Base-by-base conservation (phyloP, 1,140 invertebrate genomes). In the Scaptomyza pallida region DNA sequence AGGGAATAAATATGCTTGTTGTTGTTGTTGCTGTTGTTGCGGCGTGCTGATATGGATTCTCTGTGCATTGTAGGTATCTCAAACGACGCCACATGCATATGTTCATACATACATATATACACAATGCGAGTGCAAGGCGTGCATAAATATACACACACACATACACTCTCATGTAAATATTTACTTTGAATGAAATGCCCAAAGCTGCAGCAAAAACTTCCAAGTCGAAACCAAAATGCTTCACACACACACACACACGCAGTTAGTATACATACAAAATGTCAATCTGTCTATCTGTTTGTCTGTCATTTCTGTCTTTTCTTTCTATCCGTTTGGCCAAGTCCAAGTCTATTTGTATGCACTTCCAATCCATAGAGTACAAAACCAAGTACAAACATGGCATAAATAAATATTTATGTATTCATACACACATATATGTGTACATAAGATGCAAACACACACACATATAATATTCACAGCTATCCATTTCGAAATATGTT, bases 11-110 rank as follows among this genome's bases (percentile, higher is more conserved):
- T 78, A 75, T 80, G 10, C 62, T 16, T 62, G 65, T 57, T 75
- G 45, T 73, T 81, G 72, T 61, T 60, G 72, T 37, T 67, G 69
- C 71, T 80, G 57, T 70, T 70, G 69, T 63, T 74, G 75, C 54
- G 71, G 61, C 51, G 72, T 64, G 79, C 75, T 83, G 79, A 83
- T 83, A 83, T 83, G 79, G 79, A 83, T 78, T 83, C 79, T 64
- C 63, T 30, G 35, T 74, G 65, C 48, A 65, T 74, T 74, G 50
- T 77, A 71, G 72, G 75, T 75, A 75, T 75, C 67, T 60, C 75
- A 71, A 30, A 44, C 65, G 52, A 62, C 57, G 57, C 70, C 72
- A 71, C 59, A 70, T 63, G 52, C 65, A 51, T 50, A 43, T 16
- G 21, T 75, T 56, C 62, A 55, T 62, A 61, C 21, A 59, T 35